Evolutionary conservation across 2,797 vertebrate species (phyloP).

Genomic region (Notolepis coatsorum): DNA sequence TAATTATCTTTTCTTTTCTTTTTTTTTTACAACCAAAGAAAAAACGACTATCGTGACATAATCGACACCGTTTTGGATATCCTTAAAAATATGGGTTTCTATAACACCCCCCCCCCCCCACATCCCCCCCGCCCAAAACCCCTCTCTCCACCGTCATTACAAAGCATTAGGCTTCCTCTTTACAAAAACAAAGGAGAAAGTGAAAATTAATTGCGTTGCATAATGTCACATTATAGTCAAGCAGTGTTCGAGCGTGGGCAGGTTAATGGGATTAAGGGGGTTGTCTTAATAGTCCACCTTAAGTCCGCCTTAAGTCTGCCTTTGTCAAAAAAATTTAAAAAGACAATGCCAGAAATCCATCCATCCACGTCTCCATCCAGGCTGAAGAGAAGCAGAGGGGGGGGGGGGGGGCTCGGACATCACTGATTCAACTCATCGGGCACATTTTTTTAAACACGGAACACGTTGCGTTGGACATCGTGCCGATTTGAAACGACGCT

Average conservation of each 20-base stretch:
- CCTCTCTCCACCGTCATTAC: conserved; percentile 50
- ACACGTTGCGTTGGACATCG: conserved; percentile 24
- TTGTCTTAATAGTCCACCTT: background rate
- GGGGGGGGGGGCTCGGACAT: conserved; percentile 12
- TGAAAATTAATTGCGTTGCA: conserved; percentile 64
- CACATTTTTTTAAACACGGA: conserved; percentile 12
- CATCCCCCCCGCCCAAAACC: conserved; percentile 8
- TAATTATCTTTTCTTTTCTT: conserved; percentile 24
- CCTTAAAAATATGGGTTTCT: conserved; percentile 85
- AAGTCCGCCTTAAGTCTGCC: background rate
- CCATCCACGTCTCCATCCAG: background rate
- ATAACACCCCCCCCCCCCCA: conserved; percentile 4
- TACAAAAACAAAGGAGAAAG: conserved; percentile 54
- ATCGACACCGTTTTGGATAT: conserved; percentile 82
- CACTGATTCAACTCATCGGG: conserved; percentile 28
- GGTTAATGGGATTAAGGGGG: conserved; percentile 6
- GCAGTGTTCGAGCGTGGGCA: conserved; percentile 43
- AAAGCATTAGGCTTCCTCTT: conserved; percentile 51
- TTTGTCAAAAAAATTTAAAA: conserved; percentile 4
- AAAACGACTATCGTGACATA: conserved; percentile 74
- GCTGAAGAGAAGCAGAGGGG: background rate
- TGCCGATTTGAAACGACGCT: conserved; percentile 12
- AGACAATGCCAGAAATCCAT: background rate
- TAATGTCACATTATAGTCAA: conserved; percentile 68
- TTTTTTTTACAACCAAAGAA: conserved; percentile 56